Evolutionary conservation across 2,113 vertebrate genomes (phyloP).

Genomic region (Ochotona curzoniae): DNA sequence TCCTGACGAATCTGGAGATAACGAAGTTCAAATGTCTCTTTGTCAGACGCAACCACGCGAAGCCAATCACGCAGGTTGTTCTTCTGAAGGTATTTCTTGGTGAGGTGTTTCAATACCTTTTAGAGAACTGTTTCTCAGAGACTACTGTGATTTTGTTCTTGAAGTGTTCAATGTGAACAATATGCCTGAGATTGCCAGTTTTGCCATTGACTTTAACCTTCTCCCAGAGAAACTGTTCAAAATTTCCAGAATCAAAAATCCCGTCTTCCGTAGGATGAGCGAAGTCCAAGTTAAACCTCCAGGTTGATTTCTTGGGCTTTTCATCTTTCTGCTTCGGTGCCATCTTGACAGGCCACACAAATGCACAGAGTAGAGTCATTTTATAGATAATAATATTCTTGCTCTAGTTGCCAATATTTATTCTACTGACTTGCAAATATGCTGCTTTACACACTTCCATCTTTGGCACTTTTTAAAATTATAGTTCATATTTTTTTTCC

Average conservation of each 20-base stretch:
- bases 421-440: neutral
- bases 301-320: constrained; percentile 87
- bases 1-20: constrained; percentile 99
- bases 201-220: constrained; percentile 98
- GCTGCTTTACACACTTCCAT: neutral
- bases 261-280: constrained; percentile 98
- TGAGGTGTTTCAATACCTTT: constrained; percentile 99
- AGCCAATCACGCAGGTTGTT: constrained; percentile 99
- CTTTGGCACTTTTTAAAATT: neutral
- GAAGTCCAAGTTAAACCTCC: constrained; percentile 95
- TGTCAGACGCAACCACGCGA: constrained; percentile 94
- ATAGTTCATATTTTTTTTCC: neutral
- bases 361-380: neutral
- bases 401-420: neutral
- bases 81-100: constrained; percentile 99
- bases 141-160: constrained; percentile 97
- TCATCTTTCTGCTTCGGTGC: constrained; percentile 83
- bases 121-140: constrained; percentile 96
- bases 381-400: neutral
- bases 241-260: constrained; percentile 96
- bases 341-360: too few species aligned
- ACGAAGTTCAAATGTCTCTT: constrained; percentile 96
- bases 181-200: constrained; percentile 94
- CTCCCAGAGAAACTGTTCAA: constrained; percentile 97
- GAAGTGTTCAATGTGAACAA: constrained; percentile 94